Base-by-base conservation (phyloP, 2,888 invertebrate species). In the Liodrosophila aerea region DNA sequence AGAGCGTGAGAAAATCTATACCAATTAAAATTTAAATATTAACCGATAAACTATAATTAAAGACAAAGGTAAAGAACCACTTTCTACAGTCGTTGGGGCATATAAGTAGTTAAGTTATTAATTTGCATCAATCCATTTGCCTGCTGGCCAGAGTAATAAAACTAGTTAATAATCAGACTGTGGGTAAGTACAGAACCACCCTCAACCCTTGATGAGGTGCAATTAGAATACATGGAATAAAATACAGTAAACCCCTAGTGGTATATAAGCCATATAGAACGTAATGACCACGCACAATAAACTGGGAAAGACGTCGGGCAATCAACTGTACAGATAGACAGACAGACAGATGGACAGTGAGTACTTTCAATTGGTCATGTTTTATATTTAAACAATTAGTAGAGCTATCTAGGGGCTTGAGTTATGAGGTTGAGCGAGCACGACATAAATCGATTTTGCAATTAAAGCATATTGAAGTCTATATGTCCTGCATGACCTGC, bases 251-350 rank as follows among this genome's bases (percentile, higher is more conserved):
- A 41, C 15, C 51, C 29, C 36, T 40, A 39, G 33, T 22, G 34
- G 46, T 13, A 31, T 62, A 71, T 61, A 46, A 27, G 44, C 65
- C 58, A 71, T 80, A 71, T 61, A 46, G 27, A 41, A 63, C 58
- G 71, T 80, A 80, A 80, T 80, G 78, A 82, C 78, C 76, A 78
- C 80, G 78, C 78, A 80, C 83, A 83, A 80, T 78, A 68, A 50
- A 40, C 40, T 39, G 33, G 44, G 43, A 52, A 49, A n/a, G n/a
- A n/a, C n/a, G 64, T 56, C 58, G 58, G 63, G 27, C 64, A 76
- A 64, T 60, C 64, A 47, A 63, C 45, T 61, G 58, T 44, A 44
- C 47, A 49, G 45, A 52, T 52, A 49, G 72, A 47, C 43, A 39
- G 52, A 34, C 62, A 40, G 39, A 49, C 56, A 36, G 53, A 29